Evolutionary conservation across 2,888 invertebrate species (phyloP), one percentile per base, ranked within the genome.

Genomic region (Scelioninae gen. 2): DNA sequence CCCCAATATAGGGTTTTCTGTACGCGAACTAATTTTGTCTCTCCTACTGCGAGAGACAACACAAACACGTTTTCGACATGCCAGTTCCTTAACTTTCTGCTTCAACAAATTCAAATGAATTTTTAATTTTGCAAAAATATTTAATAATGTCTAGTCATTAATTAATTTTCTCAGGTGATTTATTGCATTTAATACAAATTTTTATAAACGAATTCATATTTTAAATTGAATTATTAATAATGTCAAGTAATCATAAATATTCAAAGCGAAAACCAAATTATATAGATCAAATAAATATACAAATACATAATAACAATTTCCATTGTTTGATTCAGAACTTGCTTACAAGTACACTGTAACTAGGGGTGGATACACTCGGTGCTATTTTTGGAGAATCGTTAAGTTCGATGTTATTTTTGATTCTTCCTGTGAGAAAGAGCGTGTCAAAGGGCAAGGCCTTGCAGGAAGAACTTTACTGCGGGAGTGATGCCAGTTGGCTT

Each of bases 381-480:
- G 13, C 63, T 77, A 78, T 75, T 77, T 78, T 77, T 76, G 74
- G 77, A 74, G 53, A 43, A 41, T 28, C 39, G 58, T 69, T 60
- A 46, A 75, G 73, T 78, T 71, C 31, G 65, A 61, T 41, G 78
- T 78, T 81, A 82, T 82, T 81, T 80, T 75, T 69, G 73, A 78
- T 71, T 45, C 46, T 25, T 48, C 60, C 50, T 61, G 28, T 65
- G 68, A 74, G 76, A 78, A 79, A 74, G 80, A 81, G 78, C 79
- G 82, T 81, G 82, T 81, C 81, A 85, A 85, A 85, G 85, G 84
- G 84, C 85, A 85, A 85, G 85, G 85, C 85, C 85, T 73, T 73
- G 69, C 65, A 83, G 78, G 77, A 75, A 73, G 78, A 69, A 65
- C 63, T 72, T 68, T 39, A 45, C 19, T 75, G 78, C 76, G 78